phyloP scores from a whole-genome alignment of 2,797 vertebrate species.

The Acipenser oxyrinchus region DNA sequence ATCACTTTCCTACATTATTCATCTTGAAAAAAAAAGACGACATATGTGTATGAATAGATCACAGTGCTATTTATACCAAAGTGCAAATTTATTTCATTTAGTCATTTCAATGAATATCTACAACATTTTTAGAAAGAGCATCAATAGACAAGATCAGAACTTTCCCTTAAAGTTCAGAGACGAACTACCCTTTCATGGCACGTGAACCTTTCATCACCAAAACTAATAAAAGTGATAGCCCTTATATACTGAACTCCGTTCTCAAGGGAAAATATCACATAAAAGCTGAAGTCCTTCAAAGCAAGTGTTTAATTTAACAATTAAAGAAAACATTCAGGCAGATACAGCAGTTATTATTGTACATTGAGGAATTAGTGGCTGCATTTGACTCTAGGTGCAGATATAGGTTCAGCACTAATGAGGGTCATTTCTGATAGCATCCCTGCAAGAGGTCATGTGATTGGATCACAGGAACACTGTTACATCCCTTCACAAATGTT shows the following conservation, averaged over 20 bases:
- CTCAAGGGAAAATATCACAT: not conserved
- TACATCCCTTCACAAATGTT: too few relatives aligned
- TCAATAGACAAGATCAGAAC: slow-evolving; percentile 5
- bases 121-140: not conserved
- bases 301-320: slow-evolving; percentile 10
- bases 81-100: slow-evolving; percentile 39
- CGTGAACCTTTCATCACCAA: slow-evolving; percentile 10
- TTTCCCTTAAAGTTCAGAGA: slow-evolving; percentile 20
- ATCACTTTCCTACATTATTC: slow-evolving; percentile 4
- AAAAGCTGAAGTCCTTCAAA: slow-evolving; percentile 16
- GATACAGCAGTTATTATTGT: not conserved
- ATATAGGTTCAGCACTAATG: too few relatives aligned
- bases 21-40: slow-evolving; percentile 30
- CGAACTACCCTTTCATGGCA: slow-evolving; percentile 13
- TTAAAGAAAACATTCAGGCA: slow-evolving; percentile 13
- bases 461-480: too few relatives aligned
- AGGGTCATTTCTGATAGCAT: too few relatives aligned
- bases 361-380: not conserved
- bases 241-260: slow-evolving; percentile 2
- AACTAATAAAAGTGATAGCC: slow-evolving; percentile 14
- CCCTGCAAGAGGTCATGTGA: too few relatives aligned
- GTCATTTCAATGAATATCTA: too few relatives aligned
- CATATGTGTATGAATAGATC: slow-evolving; percentile 34
- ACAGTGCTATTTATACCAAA: slow-evolving; percentile 44
- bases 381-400: too few relatives aligned